Evolutionary conservation across 2,888 invertebrate genomes (phyloP), one percentile per base, ranked within the genome.

Genomic region (Trichopoda pennipes): DNA sequence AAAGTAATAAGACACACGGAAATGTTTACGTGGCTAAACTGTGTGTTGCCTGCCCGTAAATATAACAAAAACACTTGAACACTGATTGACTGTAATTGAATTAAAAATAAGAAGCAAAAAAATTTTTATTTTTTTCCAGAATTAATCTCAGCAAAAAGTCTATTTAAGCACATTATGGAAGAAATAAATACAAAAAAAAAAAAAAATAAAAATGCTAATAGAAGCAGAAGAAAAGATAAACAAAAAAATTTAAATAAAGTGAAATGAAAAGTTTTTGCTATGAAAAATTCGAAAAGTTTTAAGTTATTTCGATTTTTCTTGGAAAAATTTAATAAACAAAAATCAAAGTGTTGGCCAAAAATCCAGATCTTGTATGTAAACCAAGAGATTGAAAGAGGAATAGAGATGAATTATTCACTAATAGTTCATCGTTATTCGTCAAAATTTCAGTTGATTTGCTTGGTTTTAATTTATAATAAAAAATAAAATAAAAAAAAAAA

Each of bases 11-110:
- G 1, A 9, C 35, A 35, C 10, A 38, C 3, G 12, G 12, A 38
- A 38, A 38, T 66, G 56, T 38, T 56, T 32, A 16, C 47, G 23
- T 49, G 75, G 58, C 32, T 17, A 19, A 23, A 32, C 17, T 28
- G 32, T 28, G 23, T 10, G 35, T 17, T 51, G 66, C 32, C 38
- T 19, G 19, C 17, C 28, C 58, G 17, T 51, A 42, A 75, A 75
- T 12, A n/a, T n/a, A 42, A 38, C 63, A 83, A 28, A n/a, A 28
- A 81, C 73, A 84, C 85, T 85, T 85, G 75, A 76, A 74, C 80
- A 79, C 82, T 85, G 85, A 85, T 85, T 85, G 85, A 82, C 76
- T 80, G 84, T 84, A 85, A 85, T 85, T 85, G 85, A 85, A 85
- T 85, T 83, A 85, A 85, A 80, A 85, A 84, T 44, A 74, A 74